phyloP scores from a whole-genome alignment of 2,888 invertebrate species.

The Gastracanthus pulcherrimus region DNA sequence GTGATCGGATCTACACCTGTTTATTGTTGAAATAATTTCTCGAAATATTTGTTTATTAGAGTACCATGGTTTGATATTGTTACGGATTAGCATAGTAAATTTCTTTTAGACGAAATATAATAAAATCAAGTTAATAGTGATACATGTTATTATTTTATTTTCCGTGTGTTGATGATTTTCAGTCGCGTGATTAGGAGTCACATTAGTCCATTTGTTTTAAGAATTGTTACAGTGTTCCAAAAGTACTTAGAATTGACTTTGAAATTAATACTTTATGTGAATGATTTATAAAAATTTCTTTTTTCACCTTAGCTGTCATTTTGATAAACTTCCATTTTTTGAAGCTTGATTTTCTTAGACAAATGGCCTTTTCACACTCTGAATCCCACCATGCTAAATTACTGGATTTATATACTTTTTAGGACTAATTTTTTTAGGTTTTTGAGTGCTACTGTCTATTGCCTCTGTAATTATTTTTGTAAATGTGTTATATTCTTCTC shows the following conservation, averaged over 20 bases:
- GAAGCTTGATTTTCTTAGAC: conserved; percentile 39
- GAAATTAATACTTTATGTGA: background rate
- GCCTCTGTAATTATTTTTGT: background rate
- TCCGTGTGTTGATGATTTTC: background rate
- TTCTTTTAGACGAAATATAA: too few species aligned
- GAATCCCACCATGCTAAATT: conserved; percentile 57
- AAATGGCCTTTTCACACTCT: conserved; percentile 41
- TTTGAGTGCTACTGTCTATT: background rate
- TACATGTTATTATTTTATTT: too few species aligned
- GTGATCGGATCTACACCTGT: too few species aligned
- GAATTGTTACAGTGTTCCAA: background rate
- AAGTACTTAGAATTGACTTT: background rate
- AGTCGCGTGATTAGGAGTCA: background rate
- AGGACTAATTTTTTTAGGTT: background rate
- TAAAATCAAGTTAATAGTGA: too few species aligned
- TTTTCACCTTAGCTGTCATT: background rate
- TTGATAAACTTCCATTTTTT: conserved; percentile 54
- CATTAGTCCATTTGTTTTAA: background rate
- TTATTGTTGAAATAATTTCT: too few species aligned
- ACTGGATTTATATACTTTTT: conserved; percentile 41
- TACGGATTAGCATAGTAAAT: too few species aligned
- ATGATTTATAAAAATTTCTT: background rate
- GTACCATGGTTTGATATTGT: too few species aligned
- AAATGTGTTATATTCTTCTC: background rate
- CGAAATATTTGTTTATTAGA: too few species aligned